Percentiles rank a stretch among this genome's conserved stretches.
phyloP scores from a whole-genome alignment of 2,888 invertebrate genomes.

The Oligia latruncula region DNA sequence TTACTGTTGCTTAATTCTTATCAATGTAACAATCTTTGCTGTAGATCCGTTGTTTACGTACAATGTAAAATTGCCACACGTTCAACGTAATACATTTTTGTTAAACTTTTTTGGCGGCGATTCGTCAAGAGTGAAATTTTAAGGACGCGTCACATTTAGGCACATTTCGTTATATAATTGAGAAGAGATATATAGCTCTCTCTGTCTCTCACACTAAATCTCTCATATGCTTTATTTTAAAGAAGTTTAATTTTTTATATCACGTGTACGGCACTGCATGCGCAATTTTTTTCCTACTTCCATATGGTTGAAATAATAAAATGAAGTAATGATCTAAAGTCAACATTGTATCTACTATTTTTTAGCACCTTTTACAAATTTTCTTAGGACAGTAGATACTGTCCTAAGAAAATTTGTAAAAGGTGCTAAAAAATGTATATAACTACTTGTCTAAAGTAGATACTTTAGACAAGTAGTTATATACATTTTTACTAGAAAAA shows the following conservation, averaged over 20 bases:
- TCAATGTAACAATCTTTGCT: neutral
- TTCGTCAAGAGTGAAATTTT: neutral
- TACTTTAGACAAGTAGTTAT: constrained; percentile 44
- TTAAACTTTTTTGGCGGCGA: neutral
- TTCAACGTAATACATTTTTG: neutral
- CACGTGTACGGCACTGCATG: neutral
- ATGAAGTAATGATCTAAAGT: constrained; percentile 1
- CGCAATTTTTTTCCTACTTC: neutral
- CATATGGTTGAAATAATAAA: constrained; percentile 16
- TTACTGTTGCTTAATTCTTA: neutral
- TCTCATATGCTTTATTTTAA: neutral
- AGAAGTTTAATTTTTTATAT: neutral
- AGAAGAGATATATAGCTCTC: neutral
- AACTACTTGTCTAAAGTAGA: no score
- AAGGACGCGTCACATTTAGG: neutral
- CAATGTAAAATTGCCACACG: neutral
- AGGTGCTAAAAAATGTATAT: no score
- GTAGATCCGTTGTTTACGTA: no score
- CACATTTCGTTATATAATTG: neutral
- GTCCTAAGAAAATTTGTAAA: no score
- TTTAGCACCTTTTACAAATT: neutral
- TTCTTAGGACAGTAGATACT: constrained; percentile 18
- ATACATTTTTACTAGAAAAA: constrained; percentile 42
- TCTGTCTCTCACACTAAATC: neutral
- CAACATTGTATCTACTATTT: neutral